Conservation (phyloP, 2,113 vertebrate species). For the Gnathonemus echidnorhynchus region DNA sequence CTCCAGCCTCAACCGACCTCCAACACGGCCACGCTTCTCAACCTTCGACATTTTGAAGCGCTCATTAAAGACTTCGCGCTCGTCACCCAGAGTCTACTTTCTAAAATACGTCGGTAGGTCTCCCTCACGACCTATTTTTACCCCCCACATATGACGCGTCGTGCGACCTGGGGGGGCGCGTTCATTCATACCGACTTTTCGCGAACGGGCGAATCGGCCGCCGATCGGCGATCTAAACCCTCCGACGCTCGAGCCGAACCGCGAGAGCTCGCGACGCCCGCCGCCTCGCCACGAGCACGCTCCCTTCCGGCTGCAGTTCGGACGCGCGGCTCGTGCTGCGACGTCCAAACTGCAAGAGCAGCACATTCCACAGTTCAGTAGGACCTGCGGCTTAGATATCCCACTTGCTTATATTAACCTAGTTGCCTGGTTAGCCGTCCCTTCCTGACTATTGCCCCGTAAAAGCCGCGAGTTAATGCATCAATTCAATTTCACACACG, state of each 20-base stretch:
- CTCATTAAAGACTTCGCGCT: background rate
- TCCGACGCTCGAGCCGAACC: background rate
- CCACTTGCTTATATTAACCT: background rate
- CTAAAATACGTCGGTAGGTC: background rate
- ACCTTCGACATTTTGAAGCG: background rate
- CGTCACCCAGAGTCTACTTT: conserved; percentile 5
- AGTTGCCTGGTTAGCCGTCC: background rate
- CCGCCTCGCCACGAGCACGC: background rate
- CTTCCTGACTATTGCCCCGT: background rate
- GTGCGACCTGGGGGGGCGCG: background rate
- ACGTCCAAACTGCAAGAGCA: background rate
- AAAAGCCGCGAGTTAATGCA: background rate
- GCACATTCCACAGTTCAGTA: conserved; percentile 1
- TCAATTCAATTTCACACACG: background rate
- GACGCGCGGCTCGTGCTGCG: background rate
- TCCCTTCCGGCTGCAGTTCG: background rate
- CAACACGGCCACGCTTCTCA: background rate
- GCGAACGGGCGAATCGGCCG: background rate
- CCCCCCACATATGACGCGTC: conserved; percentile 30
- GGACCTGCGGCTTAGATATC: background rate
- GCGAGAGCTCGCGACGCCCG: background rate
- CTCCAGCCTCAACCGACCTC: background rate
- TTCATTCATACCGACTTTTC: background rate
- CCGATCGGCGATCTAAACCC: background rate
- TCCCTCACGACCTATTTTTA: conserved; percentile 34